Percentiles rank a stretch among this genome's conserved stretches.
Evolutionary conservation across 2,888 invertebrate genomes (phyloP).

Genomic region (Thymelicus acteon): DNA sequence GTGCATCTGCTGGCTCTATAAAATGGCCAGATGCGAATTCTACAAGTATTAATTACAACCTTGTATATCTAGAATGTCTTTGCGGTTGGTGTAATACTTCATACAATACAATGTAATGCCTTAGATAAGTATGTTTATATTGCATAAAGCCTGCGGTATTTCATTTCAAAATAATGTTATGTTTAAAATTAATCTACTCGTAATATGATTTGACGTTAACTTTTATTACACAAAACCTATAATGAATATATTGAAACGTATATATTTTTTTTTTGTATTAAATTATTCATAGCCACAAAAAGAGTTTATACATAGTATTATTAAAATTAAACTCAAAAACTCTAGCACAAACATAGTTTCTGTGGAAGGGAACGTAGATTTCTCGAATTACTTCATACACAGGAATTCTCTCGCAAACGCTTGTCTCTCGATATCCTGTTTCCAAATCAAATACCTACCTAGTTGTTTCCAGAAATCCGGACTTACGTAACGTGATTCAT

Average conservation of each 20-base stretch:
- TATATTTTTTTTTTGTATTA: too few species aligned
- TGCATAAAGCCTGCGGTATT: neutral
- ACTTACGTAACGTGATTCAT: conserved; percentile 52
- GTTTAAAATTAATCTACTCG: too few species aligned
- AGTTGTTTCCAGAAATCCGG: conserved; percentile 46
- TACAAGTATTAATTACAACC: neutral
- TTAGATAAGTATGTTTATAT: neutral
- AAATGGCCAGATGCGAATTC: neutral
- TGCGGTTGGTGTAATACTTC: conserved; percentile 3
- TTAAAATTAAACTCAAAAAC: neutral
- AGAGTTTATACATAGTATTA: too few species aligned
- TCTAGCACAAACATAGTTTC: neutral
- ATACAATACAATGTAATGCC: neutral
- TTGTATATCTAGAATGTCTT: neutral
- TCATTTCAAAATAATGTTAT: too few species aligned
- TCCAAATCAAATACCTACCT: conserved; percentile 50
- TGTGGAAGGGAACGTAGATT: neutral
- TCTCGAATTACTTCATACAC: conserved; percentile 34
- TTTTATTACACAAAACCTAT: too few species aligned
- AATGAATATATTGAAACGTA: too few species aligned
- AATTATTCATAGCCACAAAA: too few species aligned
- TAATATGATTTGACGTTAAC: too few species aligned
- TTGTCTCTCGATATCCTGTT: conserved; percentile 45
- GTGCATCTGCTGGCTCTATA: neutral
- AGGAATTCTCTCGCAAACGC: conserved; percentile 40